phyloP scores from a whole-genome alignment of 2,888 invertebrate genomes.

The Trichopria drosophilae region DNA sequence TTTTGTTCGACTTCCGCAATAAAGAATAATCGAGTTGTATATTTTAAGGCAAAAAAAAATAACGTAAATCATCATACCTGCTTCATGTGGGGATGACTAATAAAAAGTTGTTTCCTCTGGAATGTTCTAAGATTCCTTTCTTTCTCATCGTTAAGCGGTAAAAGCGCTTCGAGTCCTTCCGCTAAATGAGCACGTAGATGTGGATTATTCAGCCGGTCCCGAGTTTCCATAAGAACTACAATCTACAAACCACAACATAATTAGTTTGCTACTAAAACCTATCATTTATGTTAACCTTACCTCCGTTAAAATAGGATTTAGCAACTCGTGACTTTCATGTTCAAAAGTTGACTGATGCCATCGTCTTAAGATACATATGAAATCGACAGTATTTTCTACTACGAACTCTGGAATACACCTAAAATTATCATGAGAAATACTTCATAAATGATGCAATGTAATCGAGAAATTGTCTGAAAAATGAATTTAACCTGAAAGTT shows the following conservation, averaged over 20 bases:
- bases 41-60: too few relatives aligned
- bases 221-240: slow-evolving; percentile 85
- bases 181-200: slow-evolving; percentile 89
- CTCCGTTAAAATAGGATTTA: slow-evolving; percentile 74
- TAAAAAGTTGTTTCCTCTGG: slow-evolving; percentile 75
- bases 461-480: not conserved
- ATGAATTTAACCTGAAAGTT: slow-evolving; percentile 65
- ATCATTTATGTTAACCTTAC: slow-evolving; percentile 30
- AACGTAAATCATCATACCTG: slow-evolving; percentile 59
- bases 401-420: slow-evolving; percentile 89
- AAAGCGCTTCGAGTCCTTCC: slow-evolving; percentile 82
- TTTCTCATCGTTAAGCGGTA: slow-evolving; percentile 71
- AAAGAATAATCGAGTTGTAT: too few relatives aligned
- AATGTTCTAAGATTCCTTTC: slow-evolving; percentile 60
- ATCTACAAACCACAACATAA: slow-evolving; percentile 57
- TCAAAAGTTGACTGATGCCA: slow-evolving; percentile 68
- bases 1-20: too few relatives aligned
- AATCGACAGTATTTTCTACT: slow-evolving; percentile 83
- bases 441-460: not conserved
- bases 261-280: slow-evolving; percentile 6
- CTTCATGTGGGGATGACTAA: slow-evolving; percentile 72
- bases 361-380: slow-evolving; percentile 75
- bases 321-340: slow-evolving; percentile 66
- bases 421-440: slow-evolving; percentile 34
- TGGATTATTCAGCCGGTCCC: slow-evolving; percentile 81